phyloP scores from a whole-genome alignment of 2,888 invertebrate species.

The Lottia gigantea region DNA sequence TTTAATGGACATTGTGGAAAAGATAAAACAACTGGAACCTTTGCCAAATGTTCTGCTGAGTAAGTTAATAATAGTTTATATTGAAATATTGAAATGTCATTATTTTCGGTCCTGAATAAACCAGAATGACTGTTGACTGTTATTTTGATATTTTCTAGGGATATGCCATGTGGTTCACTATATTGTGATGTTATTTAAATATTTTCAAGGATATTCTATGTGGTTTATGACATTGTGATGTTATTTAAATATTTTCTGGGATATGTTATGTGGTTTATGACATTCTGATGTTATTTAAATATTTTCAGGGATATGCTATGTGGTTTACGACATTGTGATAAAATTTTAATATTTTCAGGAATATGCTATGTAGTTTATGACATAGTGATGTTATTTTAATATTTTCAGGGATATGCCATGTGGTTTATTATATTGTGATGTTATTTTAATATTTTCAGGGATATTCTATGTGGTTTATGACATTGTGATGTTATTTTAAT shows the following conservation, averaged over 20 bases:
- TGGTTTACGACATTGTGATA: constrained; percentile 95
- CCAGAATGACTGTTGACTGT: too few species aligned
- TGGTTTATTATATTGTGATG: constrained; percentile 93
- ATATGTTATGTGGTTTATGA: too few species aligned
- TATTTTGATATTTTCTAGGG: too few species aligned
- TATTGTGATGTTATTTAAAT: too few species aligned
- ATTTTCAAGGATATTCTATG: too few species aligned
- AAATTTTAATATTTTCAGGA: constrained; percentile 73
- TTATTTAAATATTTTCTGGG: too few species aligned
- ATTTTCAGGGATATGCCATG: constrained; percentile 85
- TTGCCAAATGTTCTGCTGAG: constrained; percentile 86
- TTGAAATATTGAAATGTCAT: too few species aligned
- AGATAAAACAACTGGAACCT: constrained; percentile 54
- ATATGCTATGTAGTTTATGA: constrained; percentile 92
- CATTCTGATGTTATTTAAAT: too few species aligned
- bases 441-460: constrained; percentile 71
- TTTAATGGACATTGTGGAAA: constrained; percentile 96
- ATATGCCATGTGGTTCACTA: too few species aligned
- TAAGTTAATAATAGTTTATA: too few species aligned
- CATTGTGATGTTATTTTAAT: constrained; percentile 80
- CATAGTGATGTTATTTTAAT: constrained; percentile 80
- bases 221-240: too few species aligned
- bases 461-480: constrained; percentile 92
- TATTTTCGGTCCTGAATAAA: too few species aligned
- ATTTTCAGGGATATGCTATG: constrained; percentile 85